phyloP scores from a whole-genome alignment of 1,140 invertebrate species.

The Zaprionus taronus region DNA sequence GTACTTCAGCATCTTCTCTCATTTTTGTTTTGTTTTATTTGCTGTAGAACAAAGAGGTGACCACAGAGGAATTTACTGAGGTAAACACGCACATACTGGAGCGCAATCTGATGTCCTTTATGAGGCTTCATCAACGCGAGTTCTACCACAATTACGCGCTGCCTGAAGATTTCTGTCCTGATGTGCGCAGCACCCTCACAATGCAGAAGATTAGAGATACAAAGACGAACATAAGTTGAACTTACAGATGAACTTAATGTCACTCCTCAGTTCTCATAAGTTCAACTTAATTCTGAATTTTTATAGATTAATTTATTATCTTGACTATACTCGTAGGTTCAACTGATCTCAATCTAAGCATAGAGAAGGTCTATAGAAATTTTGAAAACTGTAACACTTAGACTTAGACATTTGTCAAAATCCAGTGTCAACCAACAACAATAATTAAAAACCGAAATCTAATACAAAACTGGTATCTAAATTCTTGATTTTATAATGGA shows the following conservation, averaged over 20 bases:
- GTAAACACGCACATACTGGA: conserved; percentile 56
- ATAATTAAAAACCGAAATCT: neutral
- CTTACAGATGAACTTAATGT: too few relatives aligned
- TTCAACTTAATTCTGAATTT: too few relatives aligned
- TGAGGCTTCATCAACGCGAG: conserved; percentile 52
- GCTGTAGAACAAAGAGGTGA: neutral
- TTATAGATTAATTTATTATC: too few relatives aligned
- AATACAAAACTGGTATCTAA: neutral
- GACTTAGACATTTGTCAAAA: neutral
- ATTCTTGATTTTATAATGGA: conserved; percentile 31
- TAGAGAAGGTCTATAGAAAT: too few relatives aligned
- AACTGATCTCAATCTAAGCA: too few relatives aligned
- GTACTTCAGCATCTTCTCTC: too few relatives aligned
- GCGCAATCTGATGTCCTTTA: conserved; percentile 53
- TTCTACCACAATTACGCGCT: conserved; percentile 61
- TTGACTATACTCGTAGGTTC: too few relatives aligned
- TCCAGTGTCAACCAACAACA: conserved; percentile 4
- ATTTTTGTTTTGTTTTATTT: neutral
- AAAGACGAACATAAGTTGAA: too few relatives aligned
- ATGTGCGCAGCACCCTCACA: neutral
- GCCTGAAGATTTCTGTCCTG: conserved; percentile 59
- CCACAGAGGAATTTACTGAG: neutral
- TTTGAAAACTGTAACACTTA: neutral
- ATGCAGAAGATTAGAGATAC: neutral
- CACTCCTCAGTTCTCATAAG: too few relatives aligned